phyloP scores from a whole-genome alignment of 53 echinoderm and acorn worm species.

The Holothuria scabra region DNA sequence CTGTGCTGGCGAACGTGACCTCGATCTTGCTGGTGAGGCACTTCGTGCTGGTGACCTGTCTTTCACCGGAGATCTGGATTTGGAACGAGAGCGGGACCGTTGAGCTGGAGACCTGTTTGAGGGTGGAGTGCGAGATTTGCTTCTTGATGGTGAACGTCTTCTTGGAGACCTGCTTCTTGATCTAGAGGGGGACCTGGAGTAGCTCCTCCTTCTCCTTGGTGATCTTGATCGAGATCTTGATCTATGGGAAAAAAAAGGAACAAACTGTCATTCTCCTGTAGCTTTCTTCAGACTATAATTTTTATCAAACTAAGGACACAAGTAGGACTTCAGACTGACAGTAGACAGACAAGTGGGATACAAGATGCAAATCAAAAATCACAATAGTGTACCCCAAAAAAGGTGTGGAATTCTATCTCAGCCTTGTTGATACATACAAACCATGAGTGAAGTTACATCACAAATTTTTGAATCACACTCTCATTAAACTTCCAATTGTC shows the following conservation, averaged over 20 bases:
- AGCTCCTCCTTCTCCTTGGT: slow-evolving; percentile 15
- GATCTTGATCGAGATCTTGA: slow-evolving; percentile 35
- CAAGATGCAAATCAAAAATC: too few relatives aligned
- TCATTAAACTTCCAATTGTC: too few relatives aligned
- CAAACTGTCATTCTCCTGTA: too few relatives aligned
- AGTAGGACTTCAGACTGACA: too few relatives aligned
- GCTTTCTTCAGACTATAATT: too few relatives aligned
- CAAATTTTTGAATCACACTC: too few relatives aligned
- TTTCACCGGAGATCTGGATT: slow-evolving; percentile 4
- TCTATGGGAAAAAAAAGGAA: not conserved
- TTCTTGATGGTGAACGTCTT: slow-evolving; percentile 14
- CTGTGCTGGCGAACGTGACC: slow-evolving; percentile 14
- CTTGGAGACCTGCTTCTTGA: slow-evolving; percentile 26
- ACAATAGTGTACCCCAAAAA: too few relatives aligned
- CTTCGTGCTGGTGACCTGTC: not conserved
- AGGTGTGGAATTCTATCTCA: too few relatives aligned
- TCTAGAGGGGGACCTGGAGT: slow-evolving; percentile 23
- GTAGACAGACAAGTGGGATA: too few relatives aligned
- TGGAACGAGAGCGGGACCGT: slow-evolving; percentile 13
- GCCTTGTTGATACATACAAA: too few relatives aligned
- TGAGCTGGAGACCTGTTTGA: not conserved
- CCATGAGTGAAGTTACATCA: too few relatives aligned
- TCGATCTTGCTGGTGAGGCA: not conserved
- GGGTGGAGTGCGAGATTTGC: slow-evolving; percentile 10
- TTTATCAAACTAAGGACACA: too few relatives aligned